These are phyloP conservation scores for Urocynchramus pylzowi DNA, from an alignment of 2,113 vertebrate species.

Conservation along the genomic window DNA sequence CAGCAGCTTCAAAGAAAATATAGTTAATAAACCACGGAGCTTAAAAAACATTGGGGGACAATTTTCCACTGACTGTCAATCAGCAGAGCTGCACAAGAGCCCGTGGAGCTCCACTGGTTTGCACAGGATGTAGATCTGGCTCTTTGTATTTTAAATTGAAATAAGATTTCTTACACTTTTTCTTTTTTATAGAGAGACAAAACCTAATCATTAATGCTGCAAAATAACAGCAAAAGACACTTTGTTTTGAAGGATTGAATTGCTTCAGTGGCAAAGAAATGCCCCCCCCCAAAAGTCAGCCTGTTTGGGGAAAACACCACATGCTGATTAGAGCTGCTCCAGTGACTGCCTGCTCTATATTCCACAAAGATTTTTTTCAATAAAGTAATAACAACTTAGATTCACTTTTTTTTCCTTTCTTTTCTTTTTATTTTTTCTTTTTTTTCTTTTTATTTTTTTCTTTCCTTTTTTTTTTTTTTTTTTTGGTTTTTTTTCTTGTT, in stretches of 20 bases:
- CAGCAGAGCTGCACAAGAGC: background rate
- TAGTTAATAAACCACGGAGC: background rate
- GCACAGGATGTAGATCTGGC: background rate
- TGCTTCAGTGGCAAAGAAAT: background rate
- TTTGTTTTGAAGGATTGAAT: background rate
- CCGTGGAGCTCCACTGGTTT: fast-evolving
- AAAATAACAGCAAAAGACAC: background rate
- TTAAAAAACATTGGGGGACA: background rate
- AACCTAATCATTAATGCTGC: background rate
- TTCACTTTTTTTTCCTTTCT: background rate
- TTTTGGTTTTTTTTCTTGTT: background rate
- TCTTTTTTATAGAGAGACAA: background rate
- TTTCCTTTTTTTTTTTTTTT: background rate
- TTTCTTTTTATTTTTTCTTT: too few species aligned
- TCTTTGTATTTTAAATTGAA: background rate
- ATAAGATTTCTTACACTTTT: background rate
- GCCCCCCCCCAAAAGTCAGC: background rate
- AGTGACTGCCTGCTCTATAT: background rate
- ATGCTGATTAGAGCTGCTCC: background rate
- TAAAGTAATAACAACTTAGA: conserved; percentile 22
- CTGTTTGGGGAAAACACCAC: background rate
- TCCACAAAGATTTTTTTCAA: background rate
- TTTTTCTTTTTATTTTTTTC: background rate
- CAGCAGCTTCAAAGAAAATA: background rate
- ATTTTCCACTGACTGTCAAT: background rate